Base-by-base conservation (phyloP, 92 coral and sea anemone genomes). In the Heteractis magnifica region DNA sequence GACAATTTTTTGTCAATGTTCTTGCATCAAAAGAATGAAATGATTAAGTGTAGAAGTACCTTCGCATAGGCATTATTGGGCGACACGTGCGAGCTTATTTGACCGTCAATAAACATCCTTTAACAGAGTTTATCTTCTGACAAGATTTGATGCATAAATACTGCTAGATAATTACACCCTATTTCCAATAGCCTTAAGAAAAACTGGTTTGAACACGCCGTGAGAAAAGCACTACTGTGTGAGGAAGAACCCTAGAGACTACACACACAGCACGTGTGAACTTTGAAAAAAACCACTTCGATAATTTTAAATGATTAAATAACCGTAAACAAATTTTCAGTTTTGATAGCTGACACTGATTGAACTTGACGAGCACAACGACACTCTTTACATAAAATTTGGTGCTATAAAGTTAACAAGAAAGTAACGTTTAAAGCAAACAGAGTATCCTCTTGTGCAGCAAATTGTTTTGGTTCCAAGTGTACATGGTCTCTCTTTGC, bases 231-330 rank as follows among this genome's bases (percentile, higher is more conserved):
- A 74, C 78, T 74, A 74, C 56, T 49, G 78, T 74, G 52, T 74
- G 52, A 51, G 49, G 78, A 49, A 49, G 77, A 74, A 51, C 78
- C 78, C 21, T 74, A 74, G 78, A 49, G 78, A 74, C 56, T 74
- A 74, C 78, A 49, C 56, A 49, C 56, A 68, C 56, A 74, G 78
- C 78, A 74, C 78, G 78, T 74, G 78, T 74, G 77, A n/a, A 34
- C 1, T 41, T 72, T 49, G 56, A 68, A 68, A 74, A 74, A 72
- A 34, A 2, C 44, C 78, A 74, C 78, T 51, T 49, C 53, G 78
- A 74, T 74, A 49, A 74, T 51, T 49, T 49, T n/a, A 74, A 49
- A 74, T 74, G 23, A 49, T 74, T 74, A 8, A 74, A 74, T 34
- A 72, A 74, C 52, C 21, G 78, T 74, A 74, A 49, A 74, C 78